Conservation (phyloP, 2,113 vertebrate species). For the Catharus minimus region DNA sequence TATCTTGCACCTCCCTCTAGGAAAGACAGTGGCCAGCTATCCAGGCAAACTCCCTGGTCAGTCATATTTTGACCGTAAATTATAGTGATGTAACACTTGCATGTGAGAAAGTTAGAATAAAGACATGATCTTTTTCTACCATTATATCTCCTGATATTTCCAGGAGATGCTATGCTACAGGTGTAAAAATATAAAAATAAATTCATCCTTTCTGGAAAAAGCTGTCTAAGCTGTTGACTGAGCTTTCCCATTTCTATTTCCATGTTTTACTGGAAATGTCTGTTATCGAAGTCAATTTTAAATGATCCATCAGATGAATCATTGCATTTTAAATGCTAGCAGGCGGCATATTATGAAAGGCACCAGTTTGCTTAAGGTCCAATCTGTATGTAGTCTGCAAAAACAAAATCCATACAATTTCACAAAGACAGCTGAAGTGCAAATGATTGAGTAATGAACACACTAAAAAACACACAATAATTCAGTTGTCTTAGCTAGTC, state of each 20-base stretch:
- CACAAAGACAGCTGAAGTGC: not conserved
- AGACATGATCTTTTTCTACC: not conserved
- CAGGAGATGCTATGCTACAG: not conserved
- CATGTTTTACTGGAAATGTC: not conserved
- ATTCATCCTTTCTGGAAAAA: not conserved
- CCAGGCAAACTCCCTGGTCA: not conserved
- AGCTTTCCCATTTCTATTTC: not conserved
- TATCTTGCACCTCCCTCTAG: not conserved
- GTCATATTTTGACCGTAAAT: not conserved
- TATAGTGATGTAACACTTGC: not conserved
- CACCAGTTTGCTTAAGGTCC: not conserved
- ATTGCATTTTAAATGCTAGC: not conserved
- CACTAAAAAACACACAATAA: not conserved
- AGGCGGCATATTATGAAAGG: not conserved
- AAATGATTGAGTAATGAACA: slow-evolving; percentile 1
- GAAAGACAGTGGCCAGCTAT: not conserved
- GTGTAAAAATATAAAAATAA: not conserved
- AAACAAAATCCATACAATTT: not conserved
- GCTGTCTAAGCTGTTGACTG: not conserved
- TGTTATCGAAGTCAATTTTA: not conserved
- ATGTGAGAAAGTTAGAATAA: not conserved
- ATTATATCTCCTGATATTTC: not conserved
- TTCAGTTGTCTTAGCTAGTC: not conserved
- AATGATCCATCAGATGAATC: slow-evolving; percentile 15
- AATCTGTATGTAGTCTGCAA: not conserved